Conservation (phyloP, 2,113 vertebrate species). For the Tetrax tetrax region DNA sequence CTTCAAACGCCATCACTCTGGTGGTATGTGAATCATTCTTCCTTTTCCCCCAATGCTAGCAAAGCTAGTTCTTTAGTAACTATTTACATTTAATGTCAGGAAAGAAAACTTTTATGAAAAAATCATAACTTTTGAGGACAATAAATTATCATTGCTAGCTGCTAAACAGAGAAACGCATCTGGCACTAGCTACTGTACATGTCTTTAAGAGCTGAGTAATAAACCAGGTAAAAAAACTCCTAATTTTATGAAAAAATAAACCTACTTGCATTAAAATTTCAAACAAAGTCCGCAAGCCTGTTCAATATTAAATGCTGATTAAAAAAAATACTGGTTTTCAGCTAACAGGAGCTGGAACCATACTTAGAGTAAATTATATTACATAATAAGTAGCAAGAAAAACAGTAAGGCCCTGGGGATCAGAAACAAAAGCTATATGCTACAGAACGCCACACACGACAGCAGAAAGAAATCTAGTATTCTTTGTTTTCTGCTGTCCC, state of each 20-base stretch:
- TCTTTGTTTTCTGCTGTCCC: not conserved
- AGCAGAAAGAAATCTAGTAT: not conserved
- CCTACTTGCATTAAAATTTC: not conserved
- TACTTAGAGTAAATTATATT: not conserved
- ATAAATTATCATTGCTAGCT: constrained; percentile 78
- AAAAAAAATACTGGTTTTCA: not conserved
- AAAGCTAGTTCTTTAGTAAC: constrained; percentile 38
- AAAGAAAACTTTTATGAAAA: constrained; percentile 46
- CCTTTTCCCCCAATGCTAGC: constrained; percentile 1
- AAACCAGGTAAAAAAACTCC: constrained; percentile 68
- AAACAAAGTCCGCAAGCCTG: not conserved
- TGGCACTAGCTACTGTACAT: constrained; percentile 76
- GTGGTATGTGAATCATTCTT: constrained; percentile 69
- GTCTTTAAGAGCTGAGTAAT: constrained; percentile 53
- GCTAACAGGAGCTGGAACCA: not conserved
- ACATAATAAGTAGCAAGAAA: not conserved
- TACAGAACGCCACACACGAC: not conserved
- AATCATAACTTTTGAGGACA: constrained; percentile 47
- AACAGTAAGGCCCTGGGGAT: not conserved
- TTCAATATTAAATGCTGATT: not conserved
- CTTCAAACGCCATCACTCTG: constrained; percentile 80
- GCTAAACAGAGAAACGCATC: constrained; percentile 74
- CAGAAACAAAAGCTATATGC: not conserved
- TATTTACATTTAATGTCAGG: constrained; percentile 68
- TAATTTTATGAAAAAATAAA: constrained; percentile 60